These are phyloP conservation scores for Archocentrus centrarchus DNA, from an alignment of 2,113 vertebrate species.

Conservation along the genomic window DNA sequence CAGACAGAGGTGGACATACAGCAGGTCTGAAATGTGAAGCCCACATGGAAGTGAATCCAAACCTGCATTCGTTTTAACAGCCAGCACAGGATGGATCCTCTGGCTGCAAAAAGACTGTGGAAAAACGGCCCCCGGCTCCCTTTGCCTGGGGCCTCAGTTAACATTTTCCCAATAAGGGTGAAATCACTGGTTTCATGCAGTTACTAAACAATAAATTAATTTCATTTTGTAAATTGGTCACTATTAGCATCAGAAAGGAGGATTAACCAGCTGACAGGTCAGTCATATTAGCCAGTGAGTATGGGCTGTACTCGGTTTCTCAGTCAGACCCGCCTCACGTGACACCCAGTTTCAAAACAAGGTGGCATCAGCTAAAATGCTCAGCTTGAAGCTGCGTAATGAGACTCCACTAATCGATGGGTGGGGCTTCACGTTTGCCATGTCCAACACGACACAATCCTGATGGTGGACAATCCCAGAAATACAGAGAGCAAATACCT, in stretches of 20 bases:
- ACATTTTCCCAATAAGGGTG: rapidly evolving
- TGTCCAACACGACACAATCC: not conserved
- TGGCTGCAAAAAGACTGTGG: not conserved
- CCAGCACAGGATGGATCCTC: not conserved
- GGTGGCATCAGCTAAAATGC: not conserved
- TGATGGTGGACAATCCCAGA: rapidly evolving
- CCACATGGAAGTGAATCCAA: not conserved
- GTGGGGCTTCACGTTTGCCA: not conserved
- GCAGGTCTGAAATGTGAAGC: not conserved
- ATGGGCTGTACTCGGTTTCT: not conserved
- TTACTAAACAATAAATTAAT: not conserved
- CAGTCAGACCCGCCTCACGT: too few relatives aligned
- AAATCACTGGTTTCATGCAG: not conserved
- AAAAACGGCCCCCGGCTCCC: too few relatives aligned
- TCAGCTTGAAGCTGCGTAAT: too few relatives aligned
- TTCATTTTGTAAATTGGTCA: not conserved
- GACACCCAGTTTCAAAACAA: not conserved
- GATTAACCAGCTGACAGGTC: not conserved
- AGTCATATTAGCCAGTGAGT: not conserved
- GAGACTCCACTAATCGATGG: not conserved
- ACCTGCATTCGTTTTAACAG: rapidly evolving
- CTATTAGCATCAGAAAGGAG: not conserved
- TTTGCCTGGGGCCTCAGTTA: rapidly evolving
- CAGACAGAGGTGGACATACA: not conserved
- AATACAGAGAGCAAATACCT: rapidly evolving